Base-by-base conservation (phyloP, 2,797 vertebrate genomes). In the Glyptemys insculpta region DNA sequence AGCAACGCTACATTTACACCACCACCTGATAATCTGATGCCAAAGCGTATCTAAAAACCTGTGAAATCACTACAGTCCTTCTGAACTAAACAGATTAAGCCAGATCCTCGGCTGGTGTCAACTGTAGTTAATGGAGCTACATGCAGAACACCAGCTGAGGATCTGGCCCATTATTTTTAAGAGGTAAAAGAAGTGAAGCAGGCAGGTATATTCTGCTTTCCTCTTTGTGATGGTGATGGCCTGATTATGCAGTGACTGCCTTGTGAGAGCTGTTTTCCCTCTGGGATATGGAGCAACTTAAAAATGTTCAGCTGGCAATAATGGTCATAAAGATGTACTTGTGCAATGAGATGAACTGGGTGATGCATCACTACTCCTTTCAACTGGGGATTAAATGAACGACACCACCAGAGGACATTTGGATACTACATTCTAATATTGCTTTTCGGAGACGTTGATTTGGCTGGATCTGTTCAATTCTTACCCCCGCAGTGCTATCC, bases 191-290 rank as follows among this genome's bases (percentile, higher is more conserved):
- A 14, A 84, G 81, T 49, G 57, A 50, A 19, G 90, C 16, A 15
- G 81, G 27, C 4, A 9, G 8, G 12, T 0, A 2, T 1, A 1
- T n/a, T 41, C 59, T 15, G 56, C 2, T 62, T 9, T 53, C 3
- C 29, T 56, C 0, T 0, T 4, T 2, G 2, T 25, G 62, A 50
- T 3, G 1, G 92, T 84, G 49, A 44, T 19, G 14, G 1, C 10
- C 29, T 1, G 8, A 5, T 68, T 16, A 34, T 6, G 21, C 68
- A 37, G 65, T 68, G 74, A 78, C 47, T 47, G 5, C 2, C 4
- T 44, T 11, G 2, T 1, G 50, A 3, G 0, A 0, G 3, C 78
- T 5, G 25, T 0, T 16, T 44, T 18, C 31, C 18, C 50, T 59
- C 6, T 1, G 1, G 62, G 41, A 50, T 0, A 18, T 49, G 52